Evolutionary conservation across 2,888 invertebrate genomes (phyloP).

Genomic region (Stenotaenia linearis): DNA sequence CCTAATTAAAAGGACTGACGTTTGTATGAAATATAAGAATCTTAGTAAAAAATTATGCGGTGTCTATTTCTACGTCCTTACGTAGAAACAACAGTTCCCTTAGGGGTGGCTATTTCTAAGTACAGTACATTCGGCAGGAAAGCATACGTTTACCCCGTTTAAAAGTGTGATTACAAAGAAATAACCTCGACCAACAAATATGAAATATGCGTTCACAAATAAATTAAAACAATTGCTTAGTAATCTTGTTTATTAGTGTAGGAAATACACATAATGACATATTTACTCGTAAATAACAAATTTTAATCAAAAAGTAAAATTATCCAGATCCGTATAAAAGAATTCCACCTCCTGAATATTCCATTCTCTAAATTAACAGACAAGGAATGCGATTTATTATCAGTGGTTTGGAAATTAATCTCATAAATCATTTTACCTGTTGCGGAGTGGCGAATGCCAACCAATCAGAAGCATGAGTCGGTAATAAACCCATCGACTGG

Average conservation of each 20-base stretch:
- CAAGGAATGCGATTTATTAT: no score
- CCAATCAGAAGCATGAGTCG: conserved; percentile 97
- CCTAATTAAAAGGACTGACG: no score
- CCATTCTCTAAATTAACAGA: conserved; percentile 63
- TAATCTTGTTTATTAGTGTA: neutral
- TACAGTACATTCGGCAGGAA: no score
- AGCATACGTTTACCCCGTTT: no score
- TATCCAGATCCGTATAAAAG: conserved; percentile 49
- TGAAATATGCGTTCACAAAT: neutral
- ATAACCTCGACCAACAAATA: no score
- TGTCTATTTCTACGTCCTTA: no score
- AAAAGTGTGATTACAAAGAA: no score
- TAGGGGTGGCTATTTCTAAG: no score
- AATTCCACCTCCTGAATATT: conserved; percentile 78
- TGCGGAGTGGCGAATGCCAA: conserved; percentile 92
- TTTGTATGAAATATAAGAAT: no score
- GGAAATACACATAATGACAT: neutral
- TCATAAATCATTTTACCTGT: conserved; percentile 42
- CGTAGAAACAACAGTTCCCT: no score
- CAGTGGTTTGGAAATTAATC: neutral
- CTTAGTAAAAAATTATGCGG: no score
- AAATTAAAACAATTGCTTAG: neutral
- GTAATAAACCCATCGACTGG: conserved; percentile 93
- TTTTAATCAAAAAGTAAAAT: neutral
- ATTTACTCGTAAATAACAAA: neutral